Evolutionary conservation across 2,113 vertebrate genomes (phyloP), one percentile per base, ranked within the genome.

Genomic region (Vanacampus margaritifer): DNA sequence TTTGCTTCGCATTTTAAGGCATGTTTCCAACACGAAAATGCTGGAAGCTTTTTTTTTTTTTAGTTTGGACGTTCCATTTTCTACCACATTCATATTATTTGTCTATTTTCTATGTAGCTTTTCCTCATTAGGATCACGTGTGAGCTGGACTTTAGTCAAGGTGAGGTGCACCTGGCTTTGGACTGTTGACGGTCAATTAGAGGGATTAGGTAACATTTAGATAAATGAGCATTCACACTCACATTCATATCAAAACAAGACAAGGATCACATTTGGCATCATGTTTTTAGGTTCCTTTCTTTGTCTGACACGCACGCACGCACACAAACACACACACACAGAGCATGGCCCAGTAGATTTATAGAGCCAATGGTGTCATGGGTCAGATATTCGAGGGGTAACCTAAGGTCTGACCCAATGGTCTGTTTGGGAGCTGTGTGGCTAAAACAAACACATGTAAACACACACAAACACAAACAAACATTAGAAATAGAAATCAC

Each of bases 351-450:
- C 78, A 77, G 37, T 73, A 81, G 84, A 77, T 81, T 86, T 80
- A 78, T 80, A 65, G 59, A 78, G 78, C 67, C 82, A 80, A 67
- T 67, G 50, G 61, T 81, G 85, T 88, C 78, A 68, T 19, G 2
- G 84, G 81, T 87, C 82, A 86, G 78, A 71, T 81, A 82, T 77
- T n/a, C 71, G 26, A 75, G 74, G 79, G 76, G 82, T 76, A 83
- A 72, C 79, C 79, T 74, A 58, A 81, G 83, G 64, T 76, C 78
- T 87, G 81, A 87, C 79, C 84, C 71, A 32, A 54, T 80, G 71
- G 69, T 73, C 81, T 71, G 57, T 73, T 78, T 78, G 78, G 69
- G 81, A 80, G 69, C 79, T 81, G 59, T 67, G 70, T 72, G 72
- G 28, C 62, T 54, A 37, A 68, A 28, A 67, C 17, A 66, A 43